Conservation (phyloP, 2,113 vertebrate genomes). For the Sialia sialis region DNA sequence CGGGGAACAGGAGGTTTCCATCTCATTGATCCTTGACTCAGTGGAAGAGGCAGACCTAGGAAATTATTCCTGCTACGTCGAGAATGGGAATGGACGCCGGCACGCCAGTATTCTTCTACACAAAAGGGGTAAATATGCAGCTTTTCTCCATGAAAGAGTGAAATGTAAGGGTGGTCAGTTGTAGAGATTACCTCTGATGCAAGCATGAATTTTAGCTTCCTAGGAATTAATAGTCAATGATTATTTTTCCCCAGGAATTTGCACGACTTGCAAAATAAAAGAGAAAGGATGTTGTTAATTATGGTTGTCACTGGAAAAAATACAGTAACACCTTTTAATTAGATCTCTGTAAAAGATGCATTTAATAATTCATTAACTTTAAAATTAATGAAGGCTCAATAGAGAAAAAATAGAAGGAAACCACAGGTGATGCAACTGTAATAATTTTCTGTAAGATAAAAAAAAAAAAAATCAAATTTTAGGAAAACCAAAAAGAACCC, state of each 20-base stretch:
- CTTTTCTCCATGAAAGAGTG: neutral
- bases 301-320: neutral
- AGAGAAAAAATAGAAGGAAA: neutral
- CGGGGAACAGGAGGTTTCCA: conserved; percentile 95
- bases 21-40: conserved; percentile 92
- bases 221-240: neutral
- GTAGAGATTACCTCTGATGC: neutral
- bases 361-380: neutral
- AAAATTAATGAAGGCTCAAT: neutral
- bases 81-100: conserved; percentile 92
- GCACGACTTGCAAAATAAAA: neutral
- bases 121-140: conserved; percentile 83
- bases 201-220: neutral
- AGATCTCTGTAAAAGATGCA: neutral
- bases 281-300: neutral
- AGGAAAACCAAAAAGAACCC: neutral
- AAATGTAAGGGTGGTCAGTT: neutral
- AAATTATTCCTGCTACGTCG: conserved; percentile 97
- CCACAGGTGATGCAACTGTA: neutral
- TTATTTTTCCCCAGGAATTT: neutral
- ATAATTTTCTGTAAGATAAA: neutral
- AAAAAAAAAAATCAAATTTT: neutral
- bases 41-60: conserved; percentile 94
- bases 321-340: neutral
- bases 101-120: conserved; percentile 92